Conservation (phyloP, 2,888 invertebrate genomes). For the Pristionchus entomophagus region DNA sequence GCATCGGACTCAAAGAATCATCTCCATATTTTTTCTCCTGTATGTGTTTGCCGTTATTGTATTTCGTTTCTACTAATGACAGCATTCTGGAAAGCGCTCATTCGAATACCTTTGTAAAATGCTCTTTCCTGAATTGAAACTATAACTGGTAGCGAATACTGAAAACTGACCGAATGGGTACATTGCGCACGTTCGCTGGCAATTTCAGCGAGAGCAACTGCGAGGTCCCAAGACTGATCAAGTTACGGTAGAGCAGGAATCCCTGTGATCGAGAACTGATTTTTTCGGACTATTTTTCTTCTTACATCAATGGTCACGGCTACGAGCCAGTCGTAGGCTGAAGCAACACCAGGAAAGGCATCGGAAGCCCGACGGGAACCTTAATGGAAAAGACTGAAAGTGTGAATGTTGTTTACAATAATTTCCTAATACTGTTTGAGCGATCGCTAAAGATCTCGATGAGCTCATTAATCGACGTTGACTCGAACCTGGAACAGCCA, state of each 20-base stretch:
- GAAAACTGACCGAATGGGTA: slow-evolving; percentile 62
- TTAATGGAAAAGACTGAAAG: background rate
- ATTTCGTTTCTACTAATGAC: background rate
- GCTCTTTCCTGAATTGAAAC: no score
- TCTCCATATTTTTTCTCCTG: background rate
- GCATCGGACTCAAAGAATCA: slow-evolving; percentile 84
- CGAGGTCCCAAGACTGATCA: slow-evolving; percentile 47
- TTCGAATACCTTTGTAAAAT: no score
- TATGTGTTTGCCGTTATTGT: background rate
- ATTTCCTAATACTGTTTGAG: no score
- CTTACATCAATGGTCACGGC: slow-evolving; percentile 54
- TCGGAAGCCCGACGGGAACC: slow-evolving; percentile 17
- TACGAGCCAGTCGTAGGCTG: slow-evolving; percentile 49
- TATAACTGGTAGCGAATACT: no score
- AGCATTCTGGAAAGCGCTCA: no score
- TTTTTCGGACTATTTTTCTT: background rate
- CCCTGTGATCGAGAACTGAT: slow-evolving; percentile 50
- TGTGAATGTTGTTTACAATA: no score
- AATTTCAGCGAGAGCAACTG: slow-evolving; percentile 57
- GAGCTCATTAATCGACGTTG: background rate
- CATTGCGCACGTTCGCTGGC: slow-evolving; percentile 69
- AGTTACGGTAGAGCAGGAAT: slow-evolving; percentile 62
- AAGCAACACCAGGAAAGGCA: background rate
- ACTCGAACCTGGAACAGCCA: background rate
- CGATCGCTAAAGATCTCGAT: no score